phyloP scores from a whole-genome alignment of 2,888 invertebrate species.

The Cremastinae sp. region DNA sequence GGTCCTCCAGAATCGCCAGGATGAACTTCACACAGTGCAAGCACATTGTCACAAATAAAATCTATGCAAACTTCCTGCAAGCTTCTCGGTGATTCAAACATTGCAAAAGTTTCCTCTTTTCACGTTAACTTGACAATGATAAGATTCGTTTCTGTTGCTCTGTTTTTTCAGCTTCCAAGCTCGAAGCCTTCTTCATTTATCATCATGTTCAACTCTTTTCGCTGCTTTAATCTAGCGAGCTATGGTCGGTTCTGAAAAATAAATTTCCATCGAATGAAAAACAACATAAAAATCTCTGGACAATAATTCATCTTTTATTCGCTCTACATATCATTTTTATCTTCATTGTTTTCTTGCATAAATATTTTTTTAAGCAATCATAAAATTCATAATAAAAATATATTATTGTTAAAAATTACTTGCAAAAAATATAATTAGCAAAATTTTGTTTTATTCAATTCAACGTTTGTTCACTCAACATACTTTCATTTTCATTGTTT shows the following conservation, averaged over 20 bases:
- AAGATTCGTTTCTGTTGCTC: not conserved
- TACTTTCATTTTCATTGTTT: too few species aligned
- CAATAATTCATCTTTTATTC: too few species aligned
- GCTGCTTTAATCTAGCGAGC: conserved; percentile 28
- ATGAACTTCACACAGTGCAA: conserved; percentile 81
- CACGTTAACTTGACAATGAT: conserved; percentile 29
- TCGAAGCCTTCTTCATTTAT: conserved; percentile 25
- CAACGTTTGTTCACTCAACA: too few species aligned
- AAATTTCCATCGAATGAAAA: too few species aligned
- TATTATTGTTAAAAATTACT: too few species aligned
- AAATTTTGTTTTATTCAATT: too few species aligned
- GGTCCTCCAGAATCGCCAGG: conserved; percentile 72
- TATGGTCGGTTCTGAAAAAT: conserved; percentile 26
- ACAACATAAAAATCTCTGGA: too few species aligned
- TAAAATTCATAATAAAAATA: too few species aligned
- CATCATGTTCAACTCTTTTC: conserved; percentile 6
- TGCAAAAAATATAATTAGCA: too few species aligned
- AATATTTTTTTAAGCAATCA: too few species aligned
- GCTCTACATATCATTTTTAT: too few species aligned
- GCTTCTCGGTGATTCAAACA: conserved; percentile 84
- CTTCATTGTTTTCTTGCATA: too few species aligned
- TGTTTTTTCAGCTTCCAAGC: conserved; percentile 8
- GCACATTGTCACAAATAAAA: conserved; percentile 84
- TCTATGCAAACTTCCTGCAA: conserved; percentile 85
- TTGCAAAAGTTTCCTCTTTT: conserved; percentile 69